Evolutionary conservation across 2,888 invertebrate species (phyloP).

Genomic region (Hypomecis atomaria): DNA sequence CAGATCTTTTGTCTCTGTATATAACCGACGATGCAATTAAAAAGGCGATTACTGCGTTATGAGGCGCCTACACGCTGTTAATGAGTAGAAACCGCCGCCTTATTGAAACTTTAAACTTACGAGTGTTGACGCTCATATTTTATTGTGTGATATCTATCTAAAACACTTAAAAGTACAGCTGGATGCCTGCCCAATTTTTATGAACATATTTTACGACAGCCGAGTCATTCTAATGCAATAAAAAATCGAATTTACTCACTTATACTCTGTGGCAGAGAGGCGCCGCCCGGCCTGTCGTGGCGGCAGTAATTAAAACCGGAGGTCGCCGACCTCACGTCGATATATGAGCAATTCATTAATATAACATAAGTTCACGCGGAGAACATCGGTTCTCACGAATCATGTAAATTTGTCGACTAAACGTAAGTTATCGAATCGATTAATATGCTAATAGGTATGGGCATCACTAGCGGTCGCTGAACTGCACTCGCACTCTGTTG

Average conservation of each 20-base stretch:
- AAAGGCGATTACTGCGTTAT: conserved; percentile 14
- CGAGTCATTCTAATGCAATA: conserved; percentile 48
- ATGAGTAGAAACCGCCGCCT: conserved; percentile 6
- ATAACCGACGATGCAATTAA: conserved; percentile 9
- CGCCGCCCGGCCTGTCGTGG: conserved; percentile 54
- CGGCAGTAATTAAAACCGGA: conserved; percentile 69
- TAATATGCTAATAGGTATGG: conserved; percentile 82
- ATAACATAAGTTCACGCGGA: conserved; percentile 83
- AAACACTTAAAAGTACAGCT: conserved; percentile 46
- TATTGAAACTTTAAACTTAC: conserved; percentile 26
- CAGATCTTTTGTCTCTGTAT: conserved; percentile 1
- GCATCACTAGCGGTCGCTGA: conserved; percentile 82
- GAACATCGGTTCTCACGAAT: conserved; percentile 82
- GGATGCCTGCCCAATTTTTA: conserved; percentile 48
- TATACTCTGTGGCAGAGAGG: conserved; percentile 33
- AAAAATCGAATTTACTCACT: conserved; percentile 50
- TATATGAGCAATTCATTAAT: conserved; percentile 82
- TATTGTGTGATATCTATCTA: conserved; percentile 36
- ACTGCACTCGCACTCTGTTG: conserved; percentile 73
- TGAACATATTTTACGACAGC: conserved; percentile 46
- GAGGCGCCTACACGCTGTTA: conserved; percentile 7
- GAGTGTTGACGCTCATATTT: conserved; percentile 27
- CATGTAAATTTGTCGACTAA: conserved; percentile 84
- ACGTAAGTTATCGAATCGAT: conserved; percentile 84
- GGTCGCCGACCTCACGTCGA: conserved; percentile 67